Base-by-base conservation (phyloP, 2,113 vertebrate genomes). In the Aldabrachelys gigantea region DNA sequence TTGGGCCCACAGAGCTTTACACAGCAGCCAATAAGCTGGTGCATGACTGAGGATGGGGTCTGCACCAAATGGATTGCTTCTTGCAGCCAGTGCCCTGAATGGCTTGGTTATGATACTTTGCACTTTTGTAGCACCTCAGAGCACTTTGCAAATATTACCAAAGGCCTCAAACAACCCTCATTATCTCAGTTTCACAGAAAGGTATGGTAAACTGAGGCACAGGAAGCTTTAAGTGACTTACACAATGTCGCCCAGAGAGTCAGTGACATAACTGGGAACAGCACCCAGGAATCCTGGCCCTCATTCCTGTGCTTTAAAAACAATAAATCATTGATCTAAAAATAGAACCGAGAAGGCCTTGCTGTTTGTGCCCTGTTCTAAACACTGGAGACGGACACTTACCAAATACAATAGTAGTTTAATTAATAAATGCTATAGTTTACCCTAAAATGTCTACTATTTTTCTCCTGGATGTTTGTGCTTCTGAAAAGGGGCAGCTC, bases 181-280 rank as follows among this genome's bases (percentile, higher is more conserved):
- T 91, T 89, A 69, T 89, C 75, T 89, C 50, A 29, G 82, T 53
- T 96, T 84, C 69, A 75, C n/a, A 84, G 72, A 57, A 81, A 83
- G 35, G n/a, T 53, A 49, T 80, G 80, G 81, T 24, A n/a, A 91
- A 69, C 47, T 1, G 49, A 82, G 88, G 84, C 72, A 24, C 10
- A 2, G 38, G 72, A 41, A 72, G 69, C 85, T 85, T 91, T 69
- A 49, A n/a, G 59, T 52, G 16, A 27, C 31, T 91, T 54, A 49
- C n/a, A 27, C 8, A 44, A 44, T 54, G 49, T 80, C 59, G 49
- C 27, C 14, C 14, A 7, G n/a, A 59, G 50, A 38, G n/a, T 81
- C 25, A 57, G 75, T 44, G 57, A 83, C 54, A 5, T 59, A 59
- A 94, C 78, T 41, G 19, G 52, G 80, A 78, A 41, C 2, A 69